Evolutionary conservation across 1,140 invertebrate species (phyloP).

Genomic region (Nephotettix cincticeps): DNA sequence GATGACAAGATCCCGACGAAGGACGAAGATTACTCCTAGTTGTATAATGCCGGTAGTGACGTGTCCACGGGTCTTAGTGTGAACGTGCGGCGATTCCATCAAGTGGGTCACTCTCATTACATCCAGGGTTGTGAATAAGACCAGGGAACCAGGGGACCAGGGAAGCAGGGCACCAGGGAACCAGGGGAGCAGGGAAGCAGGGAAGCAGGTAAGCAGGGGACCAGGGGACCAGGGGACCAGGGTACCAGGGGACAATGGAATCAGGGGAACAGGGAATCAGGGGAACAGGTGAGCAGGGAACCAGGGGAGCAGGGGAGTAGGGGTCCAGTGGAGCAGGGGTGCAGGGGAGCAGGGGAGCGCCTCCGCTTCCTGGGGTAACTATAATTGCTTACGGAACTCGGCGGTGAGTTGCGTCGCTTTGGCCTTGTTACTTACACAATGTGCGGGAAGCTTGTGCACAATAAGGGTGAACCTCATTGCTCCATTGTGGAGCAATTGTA

Average conservation of each 20-base stretch:
- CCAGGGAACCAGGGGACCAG: neutral
- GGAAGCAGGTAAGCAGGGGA: neutral
- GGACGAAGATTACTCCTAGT: too few species aligned
- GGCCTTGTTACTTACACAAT: too few species aligned
- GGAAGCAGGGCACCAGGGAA: neutral
- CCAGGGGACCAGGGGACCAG: too few species aligned
- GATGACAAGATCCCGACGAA: too few species aligned
- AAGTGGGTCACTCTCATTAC: neutral
- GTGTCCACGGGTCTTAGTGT: neutral
- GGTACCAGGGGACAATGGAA: neutral
- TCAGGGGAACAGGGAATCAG: neutral
- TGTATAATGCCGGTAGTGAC: too few species aligned
- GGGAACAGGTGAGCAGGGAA: neutral
- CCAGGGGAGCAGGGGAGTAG: neutral
- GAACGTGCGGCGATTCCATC: neutral
- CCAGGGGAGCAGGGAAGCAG: neutral
- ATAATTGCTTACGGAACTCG: conserved; percentile 4
- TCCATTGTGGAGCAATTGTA: too few species aligned
- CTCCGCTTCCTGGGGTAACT: too few species aligned
- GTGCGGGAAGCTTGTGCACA: too few species aligned
- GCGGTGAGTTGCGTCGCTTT: neutral
- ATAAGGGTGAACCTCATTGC: too few species aligned
- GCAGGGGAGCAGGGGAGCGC: too few species aligned
- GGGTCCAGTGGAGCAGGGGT: neutral
- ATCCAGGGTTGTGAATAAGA: neutral